Percentiles rank a stretch among this genome's conserved stretches.
Evolutionary conservation across 2,888 invertebrate genomes (phyloP).

Genomic region (Heliconius erato): DNA sequence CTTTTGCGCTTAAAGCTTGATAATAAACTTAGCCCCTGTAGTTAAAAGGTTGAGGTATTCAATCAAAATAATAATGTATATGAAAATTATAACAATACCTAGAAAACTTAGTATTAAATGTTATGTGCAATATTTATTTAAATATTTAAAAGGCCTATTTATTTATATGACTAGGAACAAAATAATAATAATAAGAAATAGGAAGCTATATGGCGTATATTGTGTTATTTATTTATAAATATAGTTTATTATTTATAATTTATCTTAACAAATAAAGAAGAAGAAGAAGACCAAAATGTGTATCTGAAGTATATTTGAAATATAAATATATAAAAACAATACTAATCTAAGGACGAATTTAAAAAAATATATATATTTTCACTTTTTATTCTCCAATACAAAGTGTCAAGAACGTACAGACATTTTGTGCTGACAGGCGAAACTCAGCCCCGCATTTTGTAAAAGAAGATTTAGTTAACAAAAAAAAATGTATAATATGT

Average conservation of each 20-base stretch:
- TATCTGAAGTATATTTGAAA: not conserved
- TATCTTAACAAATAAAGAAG: not conserved
- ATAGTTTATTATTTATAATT: no score
- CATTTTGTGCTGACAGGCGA: no score
- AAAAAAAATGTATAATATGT: not conserved
- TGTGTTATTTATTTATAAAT: not conserved
- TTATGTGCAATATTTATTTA: constrained; percentile 41
- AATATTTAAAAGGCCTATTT: constrained; percentile 39
- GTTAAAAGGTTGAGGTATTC: constrained; percentile 8
- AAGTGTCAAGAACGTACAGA: no score
- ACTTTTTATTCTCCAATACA: no score
- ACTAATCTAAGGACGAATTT: no score
- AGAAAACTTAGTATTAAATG: constrained; percentile 23
- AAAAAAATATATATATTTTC: no score
- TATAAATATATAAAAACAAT: no score
- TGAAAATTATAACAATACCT: constrained; percentile 6
- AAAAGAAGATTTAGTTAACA: not conserved
- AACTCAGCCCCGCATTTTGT: no score
- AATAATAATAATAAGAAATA: not conserved
- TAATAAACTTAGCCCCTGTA: not conserved
- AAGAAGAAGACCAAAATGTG: not conserved
- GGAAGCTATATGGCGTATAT: constrained; percentile 25
- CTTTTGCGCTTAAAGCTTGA: constrained; percentile 11
- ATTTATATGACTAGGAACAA: constrained; percentile 11
- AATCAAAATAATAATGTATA: not conserved